phyloP scores from a whole-genome alignment of 2,113 vertebrate species.

The Orthonyx spaldingii region DNA sequence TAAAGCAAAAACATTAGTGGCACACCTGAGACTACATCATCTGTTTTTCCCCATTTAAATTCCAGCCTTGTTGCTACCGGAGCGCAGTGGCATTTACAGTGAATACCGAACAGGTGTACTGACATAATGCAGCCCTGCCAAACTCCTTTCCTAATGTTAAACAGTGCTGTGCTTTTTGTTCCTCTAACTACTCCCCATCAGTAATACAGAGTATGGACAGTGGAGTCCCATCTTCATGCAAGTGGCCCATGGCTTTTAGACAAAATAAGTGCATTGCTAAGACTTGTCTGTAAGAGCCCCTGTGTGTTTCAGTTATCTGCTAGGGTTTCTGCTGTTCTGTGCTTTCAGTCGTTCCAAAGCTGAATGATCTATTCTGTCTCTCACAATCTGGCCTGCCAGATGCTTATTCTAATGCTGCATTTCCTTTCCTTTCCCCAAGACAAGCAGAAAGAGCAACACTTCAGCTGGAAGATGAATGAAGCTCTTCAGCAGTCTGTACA shows the following conservation, averaged over 20 bases:
- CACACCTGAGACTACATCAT: conserved; percentile 39
- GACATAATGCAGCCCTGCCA: not conserved
- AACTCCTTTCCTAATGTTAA: not conserved
- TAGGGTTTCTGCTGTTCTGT: not conserved
- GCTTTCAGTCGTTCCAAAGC: not conserved
- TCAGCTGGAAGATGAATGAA: conserved; percentile 18
- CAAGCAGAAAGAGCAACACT: not conserved
- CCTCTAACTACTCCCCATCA: not conserved
- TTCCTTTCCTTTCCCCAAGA: not conserved
- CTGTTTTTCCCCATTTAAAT: conserved; percentile 34
- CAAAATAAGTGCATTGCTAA: not conserved
- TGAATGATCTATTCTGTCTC: not conserved
- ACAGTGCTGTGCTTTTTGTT: not conserved
- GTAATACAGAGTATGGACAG: not conserved
- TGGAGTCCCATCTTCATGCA: not conserved
- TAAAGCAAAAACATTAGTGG: not conserved
- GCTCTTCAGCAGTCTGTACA: not conserved
- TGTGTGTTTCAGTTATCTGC: not conserved
- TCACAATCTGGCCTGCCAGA: conserved; percentile 28
- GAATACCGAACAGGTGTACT: conserved; percentile 36
- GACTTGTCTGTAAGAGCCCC: not conserved
- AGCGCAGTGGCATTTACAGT: not conserved
- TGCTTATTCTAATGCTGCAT: not conserved
- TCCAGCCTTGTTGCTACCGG: conserved; percentile 13
- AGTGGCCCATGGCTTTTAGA: not conserved